A percentile compares a stretch with the other conserved stretches of the same genome.
Evolutionary conservation across 2,113 vertebrate species (phyloP).

Genomic region (Chaetodon trifascialis): DNA sequence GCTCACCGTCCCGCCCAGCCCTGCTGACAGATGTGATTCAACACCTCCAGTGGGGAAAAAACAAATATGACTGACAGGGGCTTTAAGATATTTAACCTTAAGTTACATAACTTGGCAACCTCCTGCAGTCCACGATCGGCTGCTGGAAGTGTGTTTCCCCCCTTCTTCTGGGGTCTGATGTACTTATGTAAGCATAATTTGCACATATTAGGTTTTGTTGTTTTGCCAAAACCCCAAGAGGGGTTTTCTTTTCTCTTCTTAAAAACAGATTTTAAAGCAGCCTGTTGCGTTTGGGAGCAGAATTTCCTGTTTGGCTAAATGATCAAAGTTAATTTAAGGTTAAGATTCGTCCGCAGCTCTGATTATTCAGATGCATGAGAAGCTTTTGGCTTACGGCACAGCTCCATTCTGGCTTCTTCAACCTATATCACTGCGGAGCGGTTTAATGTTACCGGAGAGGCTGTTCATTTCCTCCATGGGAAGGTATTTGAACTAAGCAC

Average conservation of each 20-base stretch:
- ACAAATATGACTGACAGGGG: not conserved
- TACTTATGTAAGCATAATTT: not conserved
- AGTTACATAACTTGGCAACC: not conserved
- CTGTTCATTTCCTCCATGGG: not conserved
- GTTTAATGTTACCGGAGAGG: not conserved
- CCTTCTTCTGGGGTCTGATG: not conserved
- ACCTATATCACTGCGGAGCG: not conserved
- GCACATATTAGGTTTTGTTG: too few relatives aligned
- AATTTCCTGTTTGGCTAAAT: not conserved
- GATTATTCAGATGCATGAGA: not conserved
- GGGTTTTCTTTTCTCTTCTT: not conserved
- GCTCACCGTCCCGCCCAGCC: not conserved
- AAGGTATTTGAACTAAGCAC: not conserved
- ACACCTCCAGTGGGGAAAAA: not conserved
- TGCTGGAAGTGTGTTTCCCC: not conserved
- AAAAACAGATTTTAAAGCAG: not conserved
- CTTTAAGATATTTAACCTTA: not conserved
- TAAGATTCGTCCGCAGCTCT: not conserved
- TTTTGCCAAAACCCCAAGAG: not conserved
- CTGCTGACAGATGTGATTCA: not conserved
- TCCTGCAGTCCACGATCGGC: not conserved
- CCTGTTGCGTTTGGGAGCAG: not conserved
- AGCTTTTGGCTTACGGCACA: not conserved
- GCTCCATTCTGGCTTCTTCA: not conserved
- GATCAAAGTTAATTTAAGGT: not conserved